A percentile compares a stretch with the other conserved stretches of the same genome.
phyloP scores from a whole-genome alignment of 1,140 invertebrate species.

The Batillaria attramentaria region DNA sequence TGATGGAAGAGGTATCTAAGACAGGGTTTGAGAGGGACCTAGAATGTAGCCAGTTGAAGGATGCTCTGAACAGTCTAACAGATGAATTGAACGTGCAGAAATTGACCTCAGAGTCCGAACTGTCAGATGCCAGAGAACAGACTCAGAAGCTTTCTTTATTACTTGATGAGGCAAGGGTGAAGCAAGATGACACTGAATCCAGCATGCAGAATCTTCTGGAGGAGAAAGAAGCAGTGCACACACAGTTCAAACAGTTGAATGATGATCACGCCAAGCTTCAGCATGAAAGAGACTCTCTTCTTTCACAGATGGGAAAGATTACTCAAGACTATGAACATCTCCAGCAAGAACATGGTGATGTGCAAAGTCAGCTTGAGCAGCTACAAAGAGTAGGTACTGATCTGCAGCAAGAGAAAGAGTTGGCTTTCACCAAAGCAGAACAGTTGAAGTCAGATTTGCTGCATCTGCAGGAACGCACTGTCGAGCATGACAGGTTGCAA shows the following conservation, averaged over 20 bases:
- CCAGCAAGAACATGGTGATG: not conserved
- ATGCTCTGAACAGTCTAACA: not conserved
- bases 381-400: not conserved
- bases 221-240: not conserved
- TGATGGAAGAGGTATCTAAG: not conserved
- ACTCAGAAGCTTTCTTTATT: not conserved
- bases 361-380: not conserved
- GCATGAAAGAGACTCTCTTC: not conserved
- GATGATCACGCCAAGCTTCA: not conserved
- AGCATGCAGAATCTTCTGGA: not conserved
- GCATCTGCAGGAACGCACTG: no score
- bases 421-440: not conserved
- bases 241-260: not conserved
- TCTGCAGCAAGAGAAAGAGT: not conserved
- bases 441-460: not conserved
- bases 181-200: no score
- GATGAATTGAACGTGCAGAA: not conserved
- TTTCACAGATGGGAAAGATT: not conserved
- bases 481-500: no score
- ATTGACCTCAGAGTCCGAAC: not conserved
- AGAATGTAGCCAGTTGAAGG: conserved; percentile 4
- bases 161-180: not conserved
- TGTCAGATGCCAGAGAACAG: not conserved
- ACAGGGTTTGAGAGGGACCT: not conserved
- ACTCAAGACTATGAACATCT: not conserved